Evolutionary conservation across 2,797 vertebrate species (phyloP).

Genomic region (Oryzias sinensis): DNA sequence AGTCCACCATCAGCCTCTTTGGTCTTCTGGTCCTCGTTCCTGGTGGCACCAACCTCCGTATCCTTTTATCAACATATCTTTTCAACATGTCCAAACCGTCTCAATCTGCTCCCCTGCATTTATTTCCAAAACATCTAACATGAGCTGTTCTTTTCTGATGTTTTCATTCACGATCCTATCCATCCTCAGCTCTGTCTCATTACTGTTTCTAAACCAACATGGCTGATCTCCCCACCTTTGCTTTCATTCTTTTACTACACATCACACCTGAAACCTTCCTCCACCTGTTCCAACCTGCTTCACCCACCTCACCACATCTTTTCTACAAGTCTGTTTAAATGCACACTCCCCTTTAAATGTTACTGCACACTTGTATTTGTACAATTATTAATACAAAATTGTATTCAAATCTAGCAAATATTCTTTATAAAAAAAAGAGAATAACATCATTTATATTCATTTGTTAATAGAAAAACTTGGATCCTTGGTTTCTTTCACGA

Average conservation of each 20-base stretch:
- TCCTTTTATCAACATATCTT: too few species aligned
- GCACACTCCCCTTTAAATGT: too few species aligned
- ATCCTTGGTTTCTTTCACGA: too few species aligned
- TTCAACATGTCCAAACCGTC: not conserved
- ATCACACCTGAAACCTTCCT: not conserved
- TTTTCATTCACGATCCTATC: not conserved
- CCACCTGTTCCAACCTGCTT: not conserved
- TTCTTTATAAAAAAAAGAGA: too few species aligned
- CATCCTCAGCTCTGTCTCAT: not conserved
- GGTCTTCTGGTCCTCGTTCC: not conserved
- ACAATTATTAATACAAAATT: too few species aligned
- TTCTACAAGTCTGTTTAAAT: not conserved
- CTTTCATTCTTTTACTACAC: not conserved
- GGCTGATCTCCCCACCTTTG: not conserved
- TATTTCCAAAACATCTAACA: not conserved
- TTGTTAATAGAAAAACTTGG: too few species aligned
- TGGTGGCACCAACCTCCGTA: not conserved
- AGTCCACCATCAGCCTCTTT: too few species aligned
- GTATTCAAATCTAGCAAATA: too few species aligned
- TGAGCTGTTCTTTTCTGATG: not conserved
- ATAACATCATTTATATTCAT: too few species aligned
- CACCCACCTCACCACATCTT: not conserved
- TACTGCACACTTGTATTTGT: too few species aligned
- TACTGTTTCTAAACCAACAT: not conserved
- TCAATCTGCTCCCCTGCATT: not conserved